Base-by-base conservation (phyloP, 2,113 vertebrate genomes). In the Glaucomys volans region DNA sequence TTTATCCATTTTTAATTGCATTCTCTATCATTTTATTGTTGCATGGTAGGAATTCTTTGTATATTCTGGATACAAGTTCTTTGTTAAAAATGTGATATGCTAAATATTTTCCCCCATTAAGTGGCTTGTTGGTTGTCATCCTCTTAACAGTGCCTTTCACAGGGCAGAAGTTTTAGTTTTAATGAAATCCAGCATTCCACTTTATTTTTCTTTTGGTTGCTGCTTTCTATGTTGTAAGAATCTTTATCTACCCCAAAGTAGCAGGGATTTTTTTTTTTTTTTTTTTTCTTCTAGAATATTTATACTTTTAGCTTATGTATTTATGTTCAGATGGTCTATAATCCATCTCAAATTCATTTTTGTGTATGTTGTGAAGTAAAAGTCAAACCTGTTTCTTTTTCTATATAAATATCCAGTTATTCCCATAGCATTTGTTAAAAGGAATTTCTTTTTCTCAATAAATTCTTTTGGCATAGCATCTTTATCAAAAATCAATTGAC, bases 401-500 rank as follows among this genome's bases (percentile, higher is more conserved):
- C 54, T 52, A 16, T 54, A 37, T 84, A 44, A 28, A 69, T 24
- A 66, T 77, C 52, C 37, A 83, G 18, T 76, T 89, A 76, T 52
- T 86, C 37, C 40, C 59, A 22, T 6, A 95, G 69, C 84, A 85
- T 66, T 85, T 91, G n/a, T 81, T 92, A 50, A 81, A 80, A 88
- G 95, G 42, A 81, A 71, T 47, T 87, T 85, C 32, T 37, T 85
- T 84, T 67, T 47, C n/a, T 91, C 50, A 69, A 66, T 76, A 80
- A 92, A 92, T 77, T 52, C n/a, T 85, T 91, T 88, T 95, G 95
- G 74, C 71, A 84, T 37, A 72, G 44, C 64, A 87, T 44, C 35
- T 96, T 87, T 83, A 37, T 97, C 67, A 85, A 80, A 80, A 79
- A 67, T 93, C 4, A 83, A 67, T 67, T 84, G 86, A 67, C 64